Base-by-base conservation (phyloP, 30 jellyfish, hydroid and myxozoan species). In the Aurelia aurita region DNA sequence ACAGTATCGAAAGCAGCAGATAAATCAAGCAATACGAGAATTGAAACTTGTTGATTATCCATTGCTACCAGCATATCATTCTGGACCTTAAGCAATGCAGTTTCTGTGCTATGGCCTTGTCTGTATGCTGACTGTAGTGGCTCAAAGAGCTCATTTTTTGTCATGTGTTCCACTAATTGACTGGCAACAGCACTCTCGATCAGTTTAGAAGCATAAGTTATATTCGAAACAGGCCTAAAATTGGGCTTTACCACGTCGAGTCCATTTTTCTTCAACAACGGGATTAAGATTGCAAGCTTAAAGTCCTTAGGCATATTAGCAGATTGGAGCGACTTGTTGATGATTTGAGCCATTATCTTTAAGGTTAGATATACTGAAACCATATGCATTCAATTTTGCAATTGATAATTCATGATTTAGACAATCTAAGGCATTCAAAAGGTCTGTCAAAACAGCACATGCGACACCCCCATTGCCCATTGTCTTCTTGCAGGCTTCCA, bases 281-380 rank as follows among this genome's bases (percentile, higher is more conserved):
- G 91, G 64, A 66, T 80, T 67, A 80, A 54, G 77, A 80, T 80
- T 64, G 91, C 91, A 66, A 67, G 72, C 84, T 80, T 22, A 80
- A 80, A 80, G 45, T 53, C 91, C 84, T 67, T 65, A 65, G 84
- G 83, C 91, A 80, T 80, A 43, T 80, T 27, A 63, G 91, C 91
- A 69, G 86, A 68, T 82, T 68, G 79, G 78, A 82, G 92, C 46
- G 69, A 82, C 54, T 67, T 69, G 69, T 82, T 82, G 85, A 82
- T 82, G 86, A 69, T 82, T 68, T 68, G 79, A 68, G 92, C 67
- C 86, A 69, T 80, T 27, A 64, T 43, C 51, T 80, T 66, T 35
- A 47, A 31, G 75, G 84, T 34, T 80, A n/a, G n/a, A n/a, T n/a
- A n/a, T n/a, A n/a, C n/a, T n/a, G n/a, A n/a, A n/a, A n/a, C n/a